A percentile compares a stretch with the other conserved stretches of the same genome.
phyloP scores from a whole-genome alignment of 2,888 invertebrate species.

The Alloscopus bannaensis region DNA sequence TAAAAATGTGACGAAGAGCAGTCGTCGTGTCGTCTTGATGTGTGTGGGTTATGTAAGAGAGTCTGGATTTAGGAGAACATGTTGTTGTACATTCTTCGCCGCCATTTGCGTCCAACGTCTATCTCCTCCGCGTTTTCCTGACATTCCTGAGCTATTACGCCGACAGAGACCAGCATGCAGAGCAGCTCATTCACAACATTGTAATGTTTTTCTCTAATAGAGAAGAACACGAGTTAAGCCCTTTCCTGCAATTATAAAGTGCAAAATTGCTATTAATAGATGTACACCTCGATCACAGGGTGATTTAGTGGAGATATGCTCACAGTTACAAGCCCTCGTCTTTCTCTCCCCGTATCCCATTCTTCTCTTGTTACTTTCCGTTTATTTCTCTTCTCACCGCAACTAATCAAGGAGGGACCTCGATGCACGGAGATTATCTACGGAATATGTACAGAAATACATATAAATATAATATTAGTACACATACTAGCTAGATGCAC shows the following conservation, averaged over 20 bases:
- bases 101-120: background rate
- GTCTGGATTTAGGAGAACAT: slow-evolving; percentile 15
- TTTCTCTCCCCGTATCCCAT: background rate
- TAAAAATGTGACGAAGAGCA: slow-evolving; percentile 25
- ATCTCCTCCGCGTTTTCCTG: background rate
- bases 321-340: background rate
- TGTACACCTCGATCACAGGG: slow-evolving; percentile 24
- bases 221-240: background rate
- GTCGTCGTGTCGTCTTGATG: too few relatives aligned
- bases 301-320: too few relatives aligned
- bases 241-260: slow-evolving; percentile 29
- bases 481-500: too few relatives aligned
- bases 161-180: background rate
- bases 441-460: too few relatives aligned
- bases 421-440: too few relatives aligned
- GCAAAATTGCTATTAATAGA: slow-evolving; percentile 30
- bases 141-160: slow-evolving; percentile 28
- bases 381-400: slow-evolving; percentile 23
- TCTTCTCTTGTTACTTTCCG: slow-evolving; percentile 16
- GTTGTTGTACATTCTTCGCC: slow-evolving; percentile 8
- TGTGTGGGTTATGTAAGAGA: background rate
- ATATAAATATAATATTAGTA: too few relatives aligned
- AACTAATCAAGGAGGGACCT: slow-evolving; percentile 23
- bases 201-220: background rate
- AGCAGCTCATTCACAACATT: background rate